Percentiles rank a stretch among this genome's conserved stretches.
Evolutionary conservation across 2,113 vertebrate genomes (phyloP).

Genomic region (Neolamprologus fasciatus): DNA sequence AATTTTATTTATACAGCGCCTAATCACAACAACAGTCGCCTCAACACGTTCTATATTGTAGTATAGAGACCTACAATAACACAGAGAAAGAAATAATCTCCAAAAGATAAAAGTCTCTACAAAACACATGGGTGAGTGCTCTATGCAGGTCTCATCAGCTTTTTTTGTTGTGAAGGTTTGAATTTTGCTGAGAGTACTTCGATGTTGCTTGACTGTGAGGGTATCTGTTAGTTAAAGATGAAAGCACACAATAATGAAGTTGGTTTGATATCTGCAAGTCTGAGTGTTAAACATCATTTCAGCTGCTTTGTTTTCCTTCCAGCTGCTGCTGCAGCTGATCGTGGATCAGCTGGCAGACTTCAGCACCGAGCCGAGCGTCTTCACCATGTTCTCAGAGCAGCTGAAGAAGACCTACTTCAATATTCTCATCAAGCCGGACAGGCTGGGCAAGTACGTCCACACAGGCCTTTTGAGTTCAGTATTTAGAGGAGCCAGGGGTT

Average conservation of each 20-base stretch:
- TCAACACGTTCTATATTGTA: neutral
- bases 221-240: neutral
- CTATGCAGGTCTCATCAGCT: neutral
- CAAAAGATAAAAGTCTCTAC: neutral
- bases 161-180: neutral
- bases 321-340: constrained; percentile 89
- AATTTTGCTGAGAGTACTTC: neutral
- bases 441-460: constrained; percentile 79
- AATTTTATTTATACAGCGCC: neutral
- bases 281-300: neutral
- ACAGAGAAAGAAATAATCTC: neutral
- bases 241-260: neutral
- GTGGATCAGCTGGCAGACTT: constrained; percentile 88
- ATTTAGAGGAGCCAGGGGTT: neutral
- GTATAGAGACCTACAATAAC: neutral
- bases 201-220: neutral
- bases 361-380: constrained; percentile 79
- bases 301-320: neutral
- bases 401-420: constrained; percentile 95
- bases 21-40: neutral
- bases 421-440: constrained; percentile 88
- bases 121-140: neutral
- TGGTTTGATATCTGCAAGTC: neutral
- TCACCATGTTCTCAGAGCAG: constrained; percentile 90
- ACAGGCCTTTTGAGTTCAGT: neutral